phyloP scores from a whole-genome alignment of 37 sponge, comb jelly and placozoan species.

The Hormiphora californensis region DNA sequence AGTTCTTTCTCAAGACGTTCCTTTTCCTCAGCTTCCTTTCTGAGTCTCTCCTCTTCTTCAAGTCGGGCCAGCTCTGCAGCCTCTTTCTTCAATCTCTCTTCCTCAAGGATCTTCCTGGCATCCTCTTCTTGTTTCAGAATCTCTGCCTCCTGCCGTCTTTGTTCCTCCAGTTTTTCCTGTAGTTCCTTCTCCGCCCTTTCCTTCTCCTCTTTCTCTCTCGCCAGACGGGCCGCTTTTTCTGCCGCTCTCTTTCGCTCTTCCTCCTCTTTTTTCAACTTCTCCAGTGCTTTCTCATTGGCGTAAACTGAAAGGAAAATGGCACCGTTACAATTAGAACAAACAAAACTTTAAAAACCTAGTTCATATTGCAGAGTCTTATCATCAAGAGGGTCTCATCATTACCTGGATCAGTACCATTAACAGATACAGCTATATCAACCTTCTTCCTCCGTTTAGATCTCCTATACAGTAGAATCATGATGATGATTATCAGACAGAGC shows the following conservation, averaged over 20 bases:
- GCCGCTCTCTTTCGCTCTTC: not conserved
- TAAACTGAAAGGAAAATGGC: slow-evolving; percentile 25
- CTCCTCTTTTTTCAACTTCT: not conserved
- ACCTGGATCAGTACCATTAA: not conserved
- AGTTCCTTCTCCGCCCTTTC: not conserved
- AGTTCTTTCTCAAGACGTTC: not conserved
- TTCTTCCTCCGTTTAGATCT: not conserved
- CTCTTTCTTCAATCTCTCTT: not conserved
- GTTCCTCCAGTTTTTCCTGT: no score
- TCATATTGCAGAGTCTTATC: no score
- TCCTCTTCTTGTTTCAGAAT: not conserved
- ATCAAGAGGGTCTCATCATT: no score
- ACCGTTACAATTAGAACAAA: no score
- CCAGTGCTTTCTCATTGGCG: not conserved
- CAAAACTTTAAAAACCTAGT: no score
- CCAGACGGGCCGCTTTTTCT: not conserved
- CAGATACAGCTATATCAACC: not conserved
- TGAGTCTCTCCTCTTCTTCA: not conserved
- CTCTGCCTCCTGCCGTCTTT: not conserved
- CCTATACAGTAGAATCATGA: not conserved
- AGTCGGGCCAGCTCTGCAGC: not conserved
- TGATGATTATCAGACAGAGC: not conserved
- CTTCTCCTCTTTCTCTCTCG: not conserved
- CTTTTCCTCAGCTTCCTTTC: not conserved
- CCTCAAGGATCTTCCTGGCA: not conserved